Evolutionary conservation across 2,113 vertebrate genomes (phyloP), one percentile per base, ranked within the genome.

Genomic region (Coreoperca whiteheadi): DNA sequence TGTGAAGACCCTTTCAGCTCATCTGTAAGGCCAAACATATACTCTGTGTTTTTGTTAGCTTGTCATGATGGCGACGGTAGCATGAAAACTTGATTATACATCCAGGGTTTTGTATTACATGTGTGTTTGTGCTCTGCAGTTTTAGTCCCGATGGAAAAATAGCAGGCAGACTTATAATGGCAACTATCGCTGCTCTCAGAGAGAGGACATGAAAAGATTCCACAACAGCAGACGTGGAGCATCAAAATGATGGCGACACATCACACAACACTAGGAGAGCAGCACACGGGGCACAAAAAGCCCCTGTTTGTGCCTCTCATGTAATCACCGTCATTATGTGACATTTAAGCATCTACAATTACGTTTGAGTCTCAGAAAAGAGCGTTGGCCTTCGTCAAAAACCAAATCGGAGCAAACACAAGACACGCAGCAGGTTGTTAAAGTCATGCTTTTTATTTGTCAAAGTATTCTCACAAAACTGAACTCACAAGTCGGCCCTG

Each of bases 291-390:
- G n/a, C n/a, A 66, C 8, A 7, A 41, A 5, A 28, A 54, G n/a
- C 16, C 15, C 25, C 12, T 5, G 54, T 73, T 34, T 68, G 54
- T 60, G 67, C 67, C 25, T 63, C 61, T 65, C 4, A 2, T 28
- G 43, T 74, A 82, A 82, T 85, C 59, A 66, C 63, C 25, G 2
- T 20, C 68, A 77, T 87, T 82, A 71, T 72, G 65, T 12, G 65
- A 48, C 56, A 70, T 67, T 82, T 66, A n/a, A 70, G 67, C 7
- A 6, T 74, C 50, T 53, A 34, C 66, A 48, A 73, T 73, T 76
- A 66, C 60, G 50, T 75, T 23, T 46, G 32, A 76, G 56, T 60
- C 34, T 61, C 57, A 39, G 63, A 63, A 66, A 83, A 8, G 37
- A 57, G 66, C 4, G 30, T 11, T 4, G 32, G 57, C 66, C 69